Conservation (phyloP, 37 sponge, comb jelly and placozoan species). For the Geodia barretti region DNA sequence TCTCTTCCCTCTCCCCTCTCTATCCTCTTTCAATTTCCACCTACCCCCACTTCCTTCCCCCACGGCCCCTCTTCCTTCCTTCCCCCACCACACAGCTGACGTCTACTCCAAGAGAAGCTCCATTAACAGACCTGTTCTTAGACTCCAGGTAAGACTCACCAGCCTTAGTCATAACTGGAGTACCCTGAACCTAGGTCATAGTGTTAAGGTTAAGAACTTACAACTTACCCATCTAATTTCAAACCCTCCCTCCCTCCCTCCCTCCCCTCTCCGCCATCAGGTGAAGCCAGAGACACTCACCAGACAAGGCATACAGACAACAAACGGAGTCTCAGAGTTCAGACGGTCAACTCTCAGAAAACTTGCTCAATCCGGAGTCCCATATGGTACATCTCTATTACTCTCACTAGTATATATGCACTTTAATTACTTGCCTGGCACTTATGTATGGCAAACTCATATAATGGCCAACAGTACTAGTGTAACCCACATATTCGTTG, state of each 20-base stretch:
- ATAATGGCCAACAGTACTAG: too few relatives aligned
- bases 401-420: too few relatives aligned
- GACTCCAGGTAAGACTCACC: too few relatives aligned
- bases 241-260: too few relatives aligned
- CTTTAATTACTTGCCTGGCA: too few relatives aligned
- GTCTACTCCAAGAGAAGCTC: slow-evolving; percentile 22
- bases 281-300: slow-evolving; percentile 37
- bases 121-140: slow-evolving; percentile 46
- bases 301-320: slow-evolving; percentile 2
- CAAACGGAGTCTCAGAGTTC: background rate
- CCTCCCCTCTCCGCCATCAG: too few relatives aligned
- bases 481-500: too few relatives aligned
- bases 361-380: slow-evolving; percentile 8
- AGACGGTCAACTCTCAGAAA: background rate
- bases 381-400: slow-evolving; percentile 7
- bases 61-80: background rate
- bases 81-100: background rate
- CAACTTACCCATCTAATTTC: too few relatives aligned
- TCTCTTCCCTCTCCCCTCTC: background rate
- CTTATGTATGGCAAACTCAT: too few relatives aligned
- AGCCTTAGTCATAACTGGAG: too few relatives aligned
- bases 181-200: too few relatives aligned
- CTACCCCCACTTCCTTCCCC: background rate
- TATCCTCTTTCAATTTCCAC: background rate
- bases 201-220: too few relatives aligned